Evolutionary conservation across 2,888 invertebrate species (phyloP).

Genomic region (Elysia crispata): DNA sequence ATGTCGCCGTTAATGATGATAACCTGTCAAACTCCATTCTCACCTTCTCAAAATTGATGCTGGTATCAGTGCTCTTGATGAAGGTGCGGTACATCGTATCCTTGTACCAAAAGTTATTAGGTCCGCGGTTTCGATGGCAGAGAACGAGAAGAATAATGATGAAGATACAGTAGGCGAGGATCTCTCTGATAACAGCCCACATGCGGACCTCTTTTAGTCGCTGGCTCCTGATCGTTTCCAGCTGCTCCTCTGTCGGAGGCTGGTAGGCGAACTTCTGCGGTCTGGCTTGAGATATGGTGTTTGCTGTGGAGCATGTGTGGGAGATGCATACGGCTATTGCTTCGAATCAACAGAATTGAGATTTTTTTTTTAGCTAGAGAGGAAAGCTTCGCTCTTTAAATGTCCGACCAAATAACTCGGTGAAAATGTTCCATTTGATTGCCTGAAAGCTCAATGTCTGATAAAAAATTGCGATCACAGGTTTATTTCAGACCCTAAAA

Average conservation of each 20-base stretch:
- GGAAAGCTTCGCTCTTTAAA: no score
- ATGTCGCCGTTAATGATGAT: no score
- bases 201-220: slow-evolving; percentile 78
- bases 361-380: no score
- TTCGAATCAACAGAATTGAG: no score
- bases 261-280: slow-evolving; percentile 65
- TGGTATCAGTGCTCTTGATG: slow-evolving; percentile 61
- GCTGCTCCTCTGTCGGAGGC: slow-evolving; percentile 73
- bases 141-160: slow-evolving; percentile 77
- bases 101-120: slow-evolving; percentile 75
- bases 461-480: no score
- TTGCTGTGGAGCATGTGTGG: no score
- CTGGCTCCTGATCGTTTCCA: slow-evolving; percentile 73
- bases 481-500: no score
- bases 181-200: slow-evolving; percentile 77
- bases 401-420: no score
- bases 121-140: slow-evolving; percentile 76
- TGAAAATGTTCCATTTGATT: no score
- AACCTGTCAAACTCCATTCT: background rate
- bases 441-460: no score
- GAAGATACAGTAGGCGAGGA: slow-evolving; percentile 78
- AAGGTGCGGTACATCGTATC: slow-evolving; percentile 71
- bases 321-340: no score
- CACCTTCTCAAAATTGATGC: slow-evolving; percentile 41
- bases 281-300: background rate